Percentiles rank a stretch among this genome's conserved stretches.
These are phyloP conservation scores for Neostethus bicornis DNA, from an alignment of 2,797 vertebrate genomes.

Conservation along the genomic window DNA sequence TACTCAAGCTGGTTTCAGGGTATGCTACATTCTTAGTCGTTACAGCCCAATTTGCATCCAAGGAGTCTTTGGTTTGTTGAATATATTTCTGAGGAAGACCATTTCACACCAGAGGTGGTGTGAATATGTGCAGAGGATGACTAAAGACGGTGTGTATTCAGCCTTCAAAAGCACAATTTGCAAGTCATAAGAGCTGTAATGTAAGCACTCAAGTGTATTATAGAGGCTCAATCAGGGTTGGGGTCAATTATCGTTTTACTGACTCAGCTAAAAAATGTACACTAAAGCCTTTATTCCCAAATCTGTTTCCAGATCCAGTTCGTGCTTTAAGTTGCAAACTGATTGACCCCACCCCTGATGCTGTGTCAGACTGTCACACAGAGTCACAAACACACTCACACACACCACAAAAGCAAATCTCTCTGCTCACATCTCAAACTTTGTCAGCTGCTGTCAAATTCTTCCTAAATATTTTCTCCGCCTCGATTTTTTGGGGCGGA, in stretches of 20 bases:
- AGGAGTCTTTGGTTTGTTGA: constrained; percentile 61
- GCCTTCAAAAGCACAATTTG: constrained; percentile 79
- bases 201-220: constrained; percentile 55
- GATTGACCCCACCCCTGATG: constrained; percentile 49
- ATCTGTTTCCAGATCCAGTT: constrained; percentile 17
- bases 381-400: constrained; percentile 52
- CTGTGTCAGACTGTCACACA: constrained; percentile 49
- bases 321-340: constrained; percentile 17
- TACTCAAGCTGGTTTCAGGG: constrained; percentile 74
- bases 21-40: constrained; percentile 60
- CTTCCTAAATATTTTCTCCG: constrained; percentile 39
- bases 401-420: constrained; percentile 46
- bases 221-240: constrained; percentile 47
- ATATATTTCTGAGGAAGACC: constrained; percentile 52
- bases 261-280: constrained; percentile 19
- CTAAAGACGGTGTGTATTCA: constrained; percentile 48
- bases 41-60: constrained; percentile 58
- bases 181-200: constrained; percentile 63
- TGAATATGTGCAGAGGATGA: constrained; percentile 56
- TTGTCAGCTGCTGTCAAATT: constrained; percentile 61
- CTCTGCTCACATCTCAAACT: constrained; percentile 46
- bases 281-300: constrained; percentile 24
- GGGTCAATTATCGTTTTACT: constrained; percentile 38
- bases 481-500: constrained; percentile 37
- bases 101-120: constrained; percentile 55